These are phyloP conservation scores for Heterochromis multidens DNA, from an alignment of 2,113 vertebrate species.

Conservation along the genomic window DNA sequence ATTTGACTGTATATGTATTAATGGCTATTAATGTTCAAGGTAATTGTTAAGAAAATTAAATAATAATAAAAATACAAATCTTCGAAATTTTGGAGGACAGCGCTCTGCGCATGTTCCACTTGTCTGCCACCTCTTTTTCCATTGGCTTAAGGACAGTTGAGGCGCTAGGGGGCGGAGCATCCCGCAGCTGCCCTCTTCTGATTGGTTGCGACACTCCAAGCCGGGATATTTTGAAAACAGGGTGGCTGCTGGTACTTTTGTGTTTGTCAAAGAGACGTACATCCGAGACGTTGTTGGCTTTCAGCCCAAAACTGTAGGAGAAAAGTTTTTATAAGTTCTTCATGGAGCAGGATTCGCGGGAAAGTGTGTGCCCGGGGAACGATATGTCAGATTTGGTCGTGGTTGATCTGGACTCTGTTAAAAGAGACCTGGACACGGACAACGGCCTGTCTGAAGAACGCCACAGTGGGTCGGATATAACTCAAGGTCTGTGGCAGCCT, in stretches of 20 bases:
- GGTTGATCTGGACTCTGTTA: conserved; percentile 19
- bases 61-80: background rate
- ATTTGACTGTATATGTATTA: background rate
- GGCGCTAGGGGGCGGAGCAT: background rate
- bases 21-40: too few relatives aligned
- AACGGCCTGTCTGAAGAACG: background rate
- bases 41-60: background rate
- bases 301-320: background rate
- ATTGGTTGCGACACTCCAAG: conserved; percentile 34
- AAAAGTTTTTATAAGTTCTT: background rate
- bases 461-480: background rate
- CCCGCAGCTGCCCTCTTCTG: background rate
- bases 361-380: background rate
- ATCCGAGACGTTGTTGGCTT: fast-evolving
- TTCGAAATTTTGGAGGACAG: too few relatives aligned
- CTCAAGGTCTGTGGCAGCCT: conserved; percentile 10
- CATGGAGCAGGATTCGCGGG: conserved; percentile 13
- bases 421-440: conserved; percentile 16
- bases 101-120: background rate
- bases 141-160: too few relatives aligned
- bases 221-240: conserved; percentile 65
- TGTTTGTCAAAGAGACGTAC: background rate
- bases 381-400: background rate
- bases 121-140: background rate
- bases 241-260: background rate